These are phyloP conservation scores for Willowsia nigromaculata DNA, from an alignment of 2,888 invertebrate species.

Conservation along the genomic window DNA sequence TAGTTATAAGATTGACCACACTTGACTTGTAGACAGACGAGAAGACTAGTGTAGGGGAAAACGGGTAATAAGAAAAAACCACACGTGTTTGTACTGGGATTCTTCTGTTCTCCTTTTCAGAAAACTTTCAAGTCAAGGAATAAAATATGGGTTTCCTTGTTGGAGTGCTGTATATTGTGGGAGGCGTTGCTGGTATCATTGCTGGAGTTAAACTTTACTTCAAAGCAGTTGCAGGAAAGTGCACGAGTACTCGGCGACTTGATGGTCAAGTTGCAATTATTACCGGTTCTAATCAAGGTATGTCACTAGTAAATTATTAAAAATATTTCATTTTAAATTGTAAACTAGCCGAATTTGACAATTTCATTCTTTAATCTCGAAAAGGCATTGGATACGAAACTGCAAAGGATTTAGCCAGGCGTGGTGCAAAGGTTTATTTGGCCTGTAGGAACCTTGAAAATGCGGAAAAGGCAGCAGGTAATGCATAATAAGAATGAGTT, in stretches of 20 bases:
- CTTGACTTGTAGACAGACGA: no score
- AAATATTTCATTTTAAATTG: no score
- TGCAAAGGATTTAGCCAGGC: conserved; percentile 79
- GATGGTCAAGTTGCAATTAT: conserved; percentile 80
- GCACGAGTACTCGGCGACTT: conserved; percentile 79
- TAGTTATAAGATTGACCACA: no score
- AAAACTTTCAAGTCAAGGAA: neutral
- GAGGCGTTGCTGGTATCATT: conserved; percentile 49
- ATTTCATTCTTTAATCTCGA: neutral
- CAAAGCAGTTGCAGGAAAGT: conserved; percentile 78
- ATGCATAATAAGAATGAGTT: neutral
- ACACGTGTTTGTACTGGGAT: no score
- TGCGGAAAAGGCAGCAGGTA: conserved; percentile 78
- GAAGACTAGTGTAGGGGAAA: no score
- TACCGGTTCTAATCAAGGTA: conserved; percentile 80
- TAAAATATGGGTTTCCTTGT: conserved; percentile 62
- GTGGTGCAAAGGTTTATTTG: conserved; percentile 80
- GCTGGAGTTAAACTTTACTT: conserved; percentile 76
- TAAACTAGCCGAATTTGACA: neutral
- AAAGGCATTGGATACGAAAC: conserved; percentile 80
- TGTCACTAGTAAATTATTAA: no score
- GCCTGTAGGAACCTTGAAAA: conserved; percentile 79
- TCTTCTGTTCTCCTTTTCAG: neutral
- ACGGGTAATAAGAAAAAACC: no score
- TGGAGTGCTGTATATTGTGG: conserved; percentile 55